Conservation (phyloP, 2,888 invertebrate species). For the Leucophora obtusa region DNA sequence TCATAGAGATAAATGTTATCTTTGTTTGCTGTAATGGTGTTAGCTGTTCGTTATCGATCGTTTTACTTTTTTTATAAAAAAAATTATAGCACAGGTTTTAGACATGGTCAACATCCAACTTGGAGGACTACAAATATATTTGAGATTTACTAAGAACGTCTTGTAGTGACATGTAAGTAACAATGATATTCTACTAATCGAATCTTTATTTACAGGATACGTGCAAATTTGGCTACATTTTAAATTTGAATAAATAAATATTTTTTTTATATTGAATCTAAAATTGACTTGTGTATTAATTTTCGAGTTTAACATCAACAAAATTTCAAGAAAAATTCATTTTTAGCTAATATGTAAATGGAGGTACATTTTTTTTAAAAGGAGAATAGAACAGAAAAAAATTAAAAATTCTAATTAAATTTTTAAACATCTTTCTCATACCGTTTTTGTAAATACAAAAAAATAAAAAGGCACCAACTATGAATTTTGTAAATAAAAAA, state of each 20-base stretch:
- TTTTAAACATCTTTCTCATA: too few relatives aligned
- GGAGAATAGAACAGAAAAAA: too few relatives aligned
- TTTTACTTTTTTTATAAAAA: slow-evolving; percentile 46
- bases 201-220: slow-evolving; percentile 31
- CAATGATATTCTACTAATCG: slow-evolving; percentile 9
- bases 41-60: slow-evolving; percentile 50
- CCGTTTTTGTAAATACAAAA: too few relatives aligned
- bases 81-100: slow-evolving; percentile 56
- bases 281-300: too few relatives aligned
- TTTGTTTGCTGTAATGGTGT: slow-evolving; percentile 46
- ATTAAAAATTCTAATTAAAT: too few relatives aligned
- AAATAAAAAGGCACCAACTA: too few relatives aligned
- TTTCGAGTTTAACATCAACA: too few relatives aligned
- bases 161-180: slow-evolving; percentile 36
- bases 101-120: background rate
- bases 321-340: too few relatives aligned
- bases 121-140: background rate
- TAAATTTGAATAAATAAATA: background rate
- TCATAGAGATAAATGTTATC: slow-evolving; percentile 28
- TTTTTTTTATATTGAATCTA: too few relatives aligned
- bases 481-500: too few relatives aligned
- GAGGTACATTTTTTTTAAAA: too few relatives aligned
- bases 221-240: background rate
- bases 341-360: too few relatives aligned
- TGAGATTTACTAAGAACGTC: background rate